Evolutionary conservation across 2,888 invertebrate species (phyloP).

Genomic region (Mesorhabditis belari): DNA sequence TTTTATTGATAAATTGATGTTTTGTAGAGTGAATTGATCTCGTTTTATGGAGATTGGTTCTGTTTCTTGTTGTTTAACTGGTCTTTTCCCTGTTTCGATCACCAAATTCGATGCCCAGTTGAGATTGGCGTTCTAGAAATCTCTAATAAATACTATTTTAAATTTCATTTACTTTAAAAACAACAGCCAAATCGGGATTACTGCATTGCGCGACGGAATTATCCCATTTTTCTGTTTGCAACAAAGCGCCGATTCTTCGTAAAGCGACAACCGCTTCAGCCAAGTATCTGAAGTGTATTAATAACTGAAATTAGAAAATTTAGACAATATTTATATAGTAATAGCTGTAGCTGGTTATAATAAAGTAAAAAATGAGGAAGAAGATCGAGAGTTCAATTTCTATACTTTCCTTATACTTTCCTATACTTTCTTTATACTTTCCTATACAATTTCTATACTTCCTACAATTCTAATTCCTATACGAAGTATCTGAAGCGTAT

Average conservation of each 20-base stretch:
- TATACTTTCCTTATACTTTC: no score
- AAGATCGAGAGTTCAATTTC: no score
- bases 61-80: background rate
- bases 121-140: slow-evolving; percentile 59
- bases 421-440: no score
- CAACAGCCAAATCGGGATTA: slow-evolving; percentile 58
- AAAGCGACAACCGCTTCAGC: slow-evolving; percentile 54
- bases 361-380: no score
- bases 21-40: slow-evolving; percentile 11
- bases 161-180: background rate
- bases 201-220: slow-evolving; percentile 56
- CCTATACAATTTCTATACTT: no score
- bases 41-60: background rate
- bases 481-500: slow-evolving; percentile 47
- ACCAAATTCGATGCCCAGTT: slow-evolving; percentile 53
- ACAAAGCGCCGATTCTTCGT: slow-evolving; percentile 51
- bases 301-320: no score
- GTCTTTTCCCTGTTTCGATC: background rate
- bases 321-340: no score
- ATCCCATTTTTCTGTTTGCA: slow-evolving; percentile 57
- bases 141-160: background rate
- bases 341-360: no score
- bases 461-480: no score
- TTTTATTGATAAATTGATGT: slow-evolving; percentile 22
- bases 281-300: slow-evolving; percentile 44